Base-by-base conservation (phyloP, 2,113 vertebrate species). In the Aptenodytes patagonicus region DNA sequence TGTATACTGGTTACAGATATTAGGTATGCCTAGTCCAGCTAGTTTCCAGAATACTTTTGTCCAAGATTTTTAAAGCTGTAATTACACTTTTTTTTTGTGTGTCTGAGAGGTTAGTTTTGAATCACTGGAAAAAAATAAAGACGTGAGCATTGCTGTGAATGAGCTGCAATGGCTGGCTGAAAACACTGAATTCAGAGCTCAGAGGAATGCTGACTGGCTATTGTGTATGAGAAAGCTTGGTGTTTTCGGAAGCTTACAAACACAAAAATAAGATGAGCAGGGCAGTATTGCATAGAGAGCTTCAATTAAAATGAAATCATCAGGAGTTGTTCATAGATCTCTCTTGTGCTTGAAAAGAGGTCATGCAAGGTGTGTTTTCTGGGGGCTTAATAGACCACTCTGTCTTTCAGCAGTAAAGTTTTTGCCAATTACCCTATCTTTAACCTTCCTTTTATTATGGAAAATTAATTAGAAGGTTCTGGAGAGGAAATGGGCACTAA, bases 381-480 rank as follows among this genome's bases (percentile, higher is more conserved):
- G 40, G 32, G 69, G 69, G 40, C 90, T 91, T 92, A 97, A 95
- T 82, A 92, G 96, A 93, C 72, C 51, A 86, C 66, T 93, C 58
- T 95, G 82, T 96, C 76, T 94, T 94, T 81, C 66, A 77, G 51
- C 76, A 77, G 38, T 73, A 36, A 93, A 94, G 66, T 95, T 96
- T 95, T 95, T 96, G 90, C 97, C 96, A 96, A 92, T 96, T 96
- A 88, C 88, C 94, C 95, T 83, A 91, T 95, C 90, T 96, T 81
- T 92, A 96, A 96, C 92, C 93, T 96, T 96, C 82, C 78, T 80
- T 96, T 95, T 92, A 81, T 96, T 88, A 95, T 44, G 76, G 71
- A 96, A 96, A 88, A 95, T 90, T 97, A 96, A 96, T 97, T 97
- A 94, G 90, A 96, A 72, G 40, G 24, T 86, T 96, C 90, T 96